Evolutionary conservation across 92 coral and sea anemone genomes (phyloP).

Genomic region (Actinernus sp.): DNA sequence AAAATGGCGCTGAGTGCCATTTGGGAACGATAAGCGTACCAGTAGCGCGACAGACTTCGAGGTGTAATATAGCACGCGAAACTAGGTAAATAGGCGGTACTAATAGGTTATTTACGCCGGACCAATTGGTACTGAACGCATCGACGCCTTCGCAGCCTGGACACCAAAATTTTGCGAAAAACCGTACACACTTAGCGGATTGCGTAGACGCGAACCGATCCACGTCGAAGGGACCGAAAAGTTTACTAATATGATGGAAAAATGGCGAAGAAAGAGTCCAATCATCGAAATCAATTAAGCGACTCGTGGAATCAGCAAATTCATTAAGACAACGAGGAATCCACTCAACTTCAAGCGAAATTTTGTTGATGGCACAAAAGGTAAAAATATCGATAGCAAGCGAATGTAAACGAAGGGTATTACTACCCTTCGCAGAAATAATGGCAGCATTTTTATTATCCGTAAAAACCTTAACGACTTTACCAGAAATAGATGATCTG

Average conservation of each 20-base stretch:
- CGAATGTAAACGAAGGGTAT: conserved; percentile 18
- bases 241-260: conserved; percentile 1
- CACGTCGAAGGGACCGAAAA: conserved; percentile 15
- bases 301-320: conserved; percentile 16
- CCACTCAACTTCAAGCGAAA: conserved; percentile 27
- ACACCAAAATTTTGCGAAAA: conserved; percentile 27
- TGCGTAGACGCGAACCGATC: conserved; percentile 22
- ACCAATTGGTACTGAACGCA: conserved; percentile 15
- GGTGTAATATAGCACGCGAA: conserved; percentile 4
- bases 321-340: conserved; percentile 24
- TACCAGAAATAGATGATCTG: conserved; percentile 16
- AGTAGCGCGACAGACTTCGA: neutral
- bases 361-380: conserved; percentile 9
- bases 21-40: conserved; percentile 12
- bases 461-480: conserved; percentile 21
- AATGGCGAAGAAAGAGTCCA: conserved; percentile 2
- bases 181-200: conserved; percentile 4
- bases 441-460: conserved; percentile 33
- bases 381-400: conserved; percentile 37
- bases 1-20: conserved; percentile 24
- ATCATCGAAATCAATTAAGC: conserved; percentile 37
- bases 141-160: conserved; percentile 7
- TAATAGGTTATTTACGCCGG: conserved; percentile 18
- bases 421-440: conserved; percentile 31
- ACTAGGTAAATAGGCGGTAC: conserved; percentile 9